These are phyloP conservation scores for Heteractis magnifica DNA, from an alignment of 92 coral and sea anemone genomes.

Conservation along the genomic window DNA sequence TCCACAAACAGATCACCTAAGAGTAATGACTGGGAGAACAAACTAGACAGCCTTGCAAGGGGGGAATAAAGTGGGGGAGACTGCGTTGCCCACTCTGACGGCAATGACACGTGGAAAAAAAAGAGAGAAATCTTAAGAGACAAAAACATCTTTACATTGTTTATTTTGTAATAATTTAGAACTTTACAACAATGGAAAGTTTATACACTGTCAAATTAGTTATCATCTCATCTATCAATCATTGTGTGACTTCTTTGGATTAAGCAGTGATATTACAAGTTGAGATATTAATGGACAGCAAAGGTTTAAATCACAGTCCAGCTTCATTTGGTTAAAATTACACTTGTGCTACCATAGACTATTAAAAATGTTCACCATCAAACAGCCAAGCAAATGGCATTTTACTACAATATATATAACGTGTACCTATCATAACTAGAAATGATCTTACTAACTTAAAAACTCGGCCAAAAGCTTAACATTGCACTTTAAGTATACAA, in stretches of 20 bases:
- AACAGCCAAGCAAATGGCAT: not conserved
- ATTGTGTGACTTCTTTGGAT: not conserved
- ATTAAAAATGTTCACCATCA: not conserved
- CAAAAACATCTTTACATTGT: slow-evolving; percentile 36
- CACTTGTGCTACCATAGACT: not conserved
- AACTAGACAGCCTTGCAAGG: not conserved
- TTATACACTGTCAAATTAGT: slow-evolving; percentile 1
- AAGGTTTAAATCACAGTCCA: not conserved
- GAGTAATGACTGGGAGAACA: slow-evolving; percentile 23
- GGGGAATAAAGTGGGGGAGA: not conserved
- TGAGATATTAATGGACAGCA: not conserved
- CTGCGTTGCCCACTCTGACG: not conserved
- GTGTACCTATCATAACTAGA: not conserved
- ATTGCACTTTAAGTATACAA: not conserved
- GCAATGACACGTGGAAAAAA: not conserved
- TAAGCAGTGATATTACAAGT: not conserved
- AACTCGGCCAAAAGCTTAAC: not conserved
- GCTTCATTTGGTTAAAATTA: not conserved
- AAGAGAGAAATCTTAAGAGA: slow-evolving; percentile 22
- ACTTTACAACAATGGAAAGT: slow-evolving; percentile 27
- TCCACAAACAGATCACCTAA: slow-evolving; percentile 32
- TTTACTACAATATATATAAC: not conserved
- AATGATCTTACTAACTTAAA: not conserved
- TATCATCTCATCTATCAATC: not conserved
- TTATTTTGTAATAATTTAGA: slow-evolving; percentile 44